These are phyloP conservation scores for Trachythela sp. DNA, from an alignment of 64 coral and sea anemone species.

Conservation along the genomic window DNA sequence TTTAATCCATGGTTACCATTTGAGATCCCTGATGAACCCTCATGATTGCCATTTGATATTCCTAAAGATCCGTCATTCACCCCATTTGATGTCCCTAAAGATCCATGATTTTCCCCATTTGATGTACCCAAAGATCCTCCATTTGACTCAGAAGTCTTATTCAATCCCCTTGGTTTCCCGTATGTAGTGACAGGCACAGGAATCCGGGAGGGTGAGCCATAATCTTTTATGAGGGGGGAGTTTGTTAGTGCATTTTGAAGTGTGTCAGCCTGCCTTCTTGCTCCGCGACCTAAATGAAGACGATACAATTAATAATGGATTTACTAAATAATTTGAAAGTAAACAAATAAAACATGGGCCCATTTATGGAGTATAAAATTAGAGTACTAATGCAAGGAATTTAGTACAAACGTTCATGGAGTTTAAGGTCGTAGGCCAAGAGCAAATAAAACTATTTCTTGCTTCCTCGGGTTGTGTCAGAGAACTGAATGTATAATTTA, in stretches of 20 bases:
- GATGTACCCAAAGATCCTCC: neutral
- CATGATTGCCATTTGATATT: neutral
- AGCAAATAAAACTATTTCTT: neutral
- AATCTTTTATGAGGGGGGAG: neutral
- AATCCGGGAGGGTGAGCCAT: neutral
- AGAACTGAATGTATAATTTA: neutral
- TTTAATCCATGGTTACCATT: neutral
- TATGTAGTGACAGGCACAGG: neutral
- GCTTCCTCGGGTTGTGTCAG: neutral
- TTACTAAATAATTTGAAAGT: no score
- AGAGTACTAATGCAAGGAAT: no score
- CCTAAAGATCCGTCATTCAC: neutral
- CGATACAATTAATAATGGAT: neutral
- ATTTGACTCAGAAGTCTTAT: neutral
- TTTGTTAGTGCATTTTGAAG: neutral
- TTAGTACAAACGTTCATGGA: no score
- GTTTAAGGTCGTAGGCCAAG: no score
- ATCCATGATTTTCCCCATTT: neutral
- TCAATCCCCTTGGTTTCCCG: constrained; percentile 2
- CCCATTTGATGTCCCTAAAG: neutral
- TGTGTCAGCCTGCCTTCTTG: neutral
- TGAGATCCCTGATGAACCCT: neutral
- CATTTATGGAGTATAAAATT: no score
- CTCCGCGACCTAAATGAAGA: neutral
- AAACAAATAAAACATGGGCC: no score